Evolutionary conservation across 2,797 vertebrate genomes (phyloP).

Genomic region (Sebastes aleutianus): DNA sequence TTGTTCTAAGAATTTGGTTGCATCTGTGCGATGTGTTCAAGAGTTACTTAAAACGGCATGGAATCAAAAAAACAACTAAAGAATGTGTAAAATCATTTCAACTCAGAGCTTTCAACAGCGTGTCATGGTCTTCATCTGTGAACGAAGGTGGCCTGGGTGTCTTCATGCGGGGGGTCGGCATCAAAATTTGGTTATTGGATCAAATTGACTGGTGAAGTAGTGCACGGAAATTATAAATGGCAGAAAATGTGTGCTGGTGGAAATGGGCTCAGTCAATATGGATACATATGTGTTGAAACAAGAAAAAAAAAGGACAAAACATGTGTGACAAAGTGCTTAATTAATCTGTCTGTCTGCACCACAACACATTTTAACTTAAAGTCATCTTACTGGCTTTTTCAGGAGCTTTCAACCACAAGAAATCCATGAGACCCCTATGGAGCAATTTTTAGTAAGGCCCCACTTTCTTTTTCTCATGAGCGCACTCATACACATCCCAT

Average conservation of each 20-base stretch:
- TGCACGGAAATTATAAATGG: neutral
- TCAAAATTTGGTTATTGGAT: neutral
- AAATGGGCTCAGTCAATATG: neutral
- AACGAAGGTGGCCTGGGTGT: too few species aligned
- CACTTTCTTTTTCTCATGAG: neutral
- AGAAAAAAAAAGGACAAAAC: neutral
- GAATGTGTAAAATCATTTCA: neutral
- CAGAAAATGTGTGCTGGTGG: neutral
- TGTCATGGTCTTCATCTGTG: neutral
- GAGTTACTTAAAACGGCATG: neutral
- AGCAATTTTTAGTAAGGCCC: neutral
- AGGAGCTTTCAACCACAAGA: neutral
- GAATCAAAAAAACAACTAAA: neutral
- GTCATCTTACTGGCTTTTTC: neutral
- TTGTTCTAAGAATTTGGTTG: neutral
- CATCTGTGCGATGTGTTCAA: neutral
- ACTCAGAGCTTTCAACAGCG: neutral
- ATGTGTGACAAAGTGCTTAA: neutral
- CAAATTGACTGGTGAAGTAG: neutral
- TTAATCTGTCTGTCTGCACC: neutral
- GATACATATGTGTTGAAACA: neutral
- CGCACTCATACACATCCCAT: neutral
- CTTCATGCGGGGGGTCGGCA: neutral
- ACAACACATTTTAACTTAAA: neutral
- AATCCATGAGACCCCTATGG: neutral